phyloP scores from a whole-genome alignment of 2,113 vertebrate genomes.

The Brachypteracias leptosomus region DNA sequence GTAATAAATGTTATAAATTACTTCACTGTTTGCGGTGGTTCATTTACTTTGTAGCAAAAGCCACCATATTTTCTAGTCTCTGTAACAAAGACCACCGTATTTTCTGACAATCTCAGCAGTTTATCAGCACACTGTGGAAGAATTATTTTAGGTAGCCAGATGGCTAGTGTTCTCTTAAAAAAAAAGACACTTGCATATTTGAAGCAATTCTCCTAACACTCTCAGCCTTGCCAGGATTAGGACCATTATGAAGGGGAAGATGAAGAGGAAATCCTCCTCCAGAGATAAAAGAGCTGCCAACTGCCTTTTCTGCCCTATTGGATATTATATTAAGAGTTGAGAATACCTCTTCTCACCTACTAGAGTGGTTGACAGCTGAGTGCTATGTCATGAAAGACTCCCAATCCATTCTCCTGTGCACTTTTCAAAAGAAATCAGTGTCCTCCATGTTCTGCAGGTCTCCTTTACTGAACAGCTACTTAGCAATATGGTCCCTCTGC shows the following conservation, averaged over 20 bases:
- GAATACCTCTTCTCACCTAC: neutral
- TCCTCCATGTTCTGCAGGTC: slow-evolving; percentile 5
- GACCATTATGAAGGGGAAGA: neutral
- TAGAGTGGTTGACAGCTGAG: neutral
- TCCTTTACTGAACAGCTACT: slow-evolving; percentile 13
- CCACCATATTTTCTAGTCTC: too few species aligned
- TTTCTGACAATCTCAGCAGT: neutral
- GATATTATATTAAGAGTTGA: neutral
- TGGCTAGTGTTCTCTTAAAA: neutral
- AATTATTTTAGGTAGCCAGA: neutral
- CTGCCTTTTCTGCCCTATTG: neutral
- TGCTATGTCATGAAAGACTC: neutral
- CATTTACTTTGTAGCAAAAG: neutral
- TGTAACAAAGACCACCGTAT: neutral
- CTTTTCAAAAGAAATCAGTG: neutral
- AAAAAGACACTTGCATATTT: neutral
- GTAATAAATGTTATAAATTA: neutral
- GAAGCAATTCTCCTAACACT: neutral
- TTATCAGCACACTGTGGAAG: neutral
- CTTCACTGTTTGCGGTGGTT: neutral
- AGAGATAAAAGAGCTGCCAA: neutral
- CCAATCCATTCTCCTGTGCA: neutral
- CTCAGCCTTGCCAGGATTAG: neutral
- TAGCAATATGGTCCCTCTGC: neutral
- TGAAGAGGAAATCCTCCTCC: slow-evolving; percentile 22